Percentiles rank a stretch among this genome's conserved stretches.
Evolutionary conservation across 2,113 vertebrate genomes (phyloP).

Genomic region (Triplophysa tibetana): DNA sequence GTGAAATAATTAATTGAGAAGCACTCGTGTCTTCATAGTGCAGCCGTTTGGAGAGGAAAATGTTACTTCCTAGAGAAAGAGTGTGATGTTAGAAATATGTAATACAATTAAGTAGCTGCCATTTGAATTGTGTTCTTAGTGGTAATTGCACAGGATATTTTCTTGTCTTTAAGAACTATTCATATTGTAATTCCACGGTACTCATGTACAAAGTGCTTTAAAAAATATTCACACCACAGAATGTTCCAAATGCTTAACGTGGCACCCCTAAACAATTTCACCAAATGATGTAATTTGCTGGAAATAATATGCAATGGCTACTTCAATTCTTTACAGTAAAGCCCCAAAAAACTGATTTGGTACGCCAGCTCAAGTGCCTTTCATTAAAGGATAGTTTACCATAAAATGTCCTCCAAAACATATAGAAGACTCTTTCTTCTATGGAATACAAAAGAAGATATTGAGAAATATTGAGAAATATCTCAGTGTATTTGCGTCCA

Average conservation of each 20-base stretch:
- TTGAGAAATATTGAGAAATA: too few relatives aligned
- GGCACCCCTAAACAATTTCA: background rate
- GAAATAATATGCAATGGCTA: background rate
- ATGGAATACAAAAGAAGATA: too few relatives aligned
- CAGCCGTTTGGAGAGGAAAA: background rate
- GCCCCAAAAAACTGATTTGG: too few relatives aligned
- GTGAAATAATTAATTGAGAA: background rate
- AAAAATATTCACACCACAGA: background rate
- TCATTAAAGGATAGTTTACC: too few relatives aligned
- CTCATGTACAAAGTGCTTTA: background rate
- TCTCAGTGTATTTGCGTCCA: too few relatives aligned
- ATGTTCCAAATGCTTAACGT: background rate
- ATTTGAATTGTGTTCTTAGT: background rate
- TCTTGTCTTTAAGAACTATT: background rate
- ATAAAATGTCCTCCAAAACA: too few relatives aligned
- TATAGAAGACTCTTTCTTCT: too few relatives aligned
- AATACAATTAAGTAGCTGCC: constrained; percentile 12
- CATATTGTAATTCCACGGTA: background rate
- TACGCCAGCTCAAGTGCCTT: too few relatives aligned
- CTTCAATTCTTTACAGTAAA: too few relatives aligned
- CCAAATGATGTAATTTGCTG: background rate
- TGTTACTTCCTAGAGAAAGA: background rate
- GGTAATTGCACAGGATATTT: background rate
- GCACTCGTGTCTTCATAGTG: background rate
- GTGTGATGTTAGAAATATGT: background rate